These are phyloP conservation scores for Andrena chrysosceles DNA, from an alignment of 2,888 invertebrate species.

Conservation along the genomic window DNA sequence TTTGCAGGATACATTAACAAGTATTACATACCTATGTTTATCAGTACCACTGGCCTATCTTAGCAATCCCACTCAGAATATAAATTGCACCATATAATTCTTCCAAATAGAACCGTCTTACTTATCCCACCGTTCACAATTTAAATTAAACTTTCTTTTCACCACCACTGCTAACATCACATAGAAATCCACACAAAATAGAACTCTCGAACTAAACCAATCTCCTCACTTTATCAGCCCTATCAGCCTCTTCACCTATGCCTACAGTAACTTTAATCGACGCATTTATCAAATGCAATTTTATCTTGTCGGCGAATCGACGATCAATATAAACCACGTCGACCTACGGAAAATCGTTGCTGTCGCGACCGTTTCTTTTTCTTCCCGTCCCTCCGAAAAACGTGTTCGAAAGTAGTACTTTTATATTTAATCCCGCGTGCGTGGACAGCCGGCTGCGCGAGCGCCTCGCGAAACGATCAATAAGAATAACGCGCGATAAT, in stretches of 20 bases:
- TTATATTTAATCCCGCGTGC: conserved; percentile 17
- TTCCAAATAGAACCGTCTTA: too few relatives aligned
- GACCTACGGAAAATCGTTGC: background rate
- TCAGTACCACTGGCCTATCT: too few relatives aligned
- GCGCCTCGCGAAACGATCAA: conserved; percentile 55
- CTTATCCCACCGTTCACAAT: too few relatives aligned
- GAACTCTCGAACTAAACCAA: too few relatives aligned
- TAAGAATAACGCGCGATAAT: conserved; percentile 72
- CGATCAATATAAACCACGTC: background rate
- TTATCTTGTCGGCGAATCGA: background rate
- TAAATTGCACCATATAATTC: too few relatives aligned
- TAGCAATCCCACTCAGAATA: too few relatives aligned
- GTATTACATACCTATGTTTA: too few relatives aligned
- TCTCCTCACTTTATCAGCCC: background rate
- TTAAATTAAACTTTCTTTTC: too few relatives aligned
- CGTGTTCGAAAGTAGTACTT: conserved; percentile 14
- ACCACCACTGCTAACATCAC: too few relatives aligned
- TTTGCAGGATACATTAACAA: too few relatives aligned
- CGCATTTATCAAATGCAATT: background rate
- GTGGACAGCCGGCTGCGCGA: conserved; percentile 1
- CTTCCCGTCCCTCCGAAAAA: background rate
- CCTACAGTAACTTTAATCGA: background rate
- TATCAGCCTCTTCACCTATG: background rate
- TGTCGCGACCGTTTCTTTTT: background rate
- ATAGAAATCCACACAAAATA: too few relatives aligned